These are phyloP conservation scores for Trachops cirrhosus DNA, from an alignment of 2,797 vertebrate genomes.

Conservation along the genomic window DNA sequence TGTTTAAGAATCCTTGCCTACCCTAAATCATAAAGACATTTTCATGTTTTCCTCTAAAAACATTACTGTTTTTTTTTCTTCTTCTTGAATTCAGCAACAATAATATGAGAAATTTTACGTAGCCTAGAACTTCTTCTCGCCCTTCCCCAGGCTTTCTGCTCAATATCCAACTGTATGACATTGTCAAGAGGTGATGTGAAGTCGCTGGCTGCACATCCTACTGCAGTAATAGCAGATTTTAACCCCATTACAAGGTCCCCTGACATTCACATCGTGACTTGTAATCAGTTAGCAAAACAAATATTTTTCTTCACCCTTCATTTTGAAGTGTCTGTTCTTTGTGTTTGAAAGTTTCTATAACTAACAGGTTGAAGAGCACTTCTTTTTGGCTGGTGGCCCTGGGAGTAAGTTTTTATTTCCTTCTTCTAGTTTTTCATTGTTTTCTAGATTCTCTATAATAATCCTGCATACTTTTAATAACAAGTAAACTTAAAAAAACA, in stretches of 20 bases:
- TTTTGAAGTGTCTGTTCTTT: slow-evolving; percentile 11
- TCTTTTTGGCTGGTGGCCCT: not conserved
- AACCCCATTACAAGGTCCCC: not conserved
- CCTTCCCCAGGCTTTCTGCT: not conserved
- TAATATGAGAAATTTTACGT: not conserved
- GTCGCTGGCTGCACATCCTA: not conserved
- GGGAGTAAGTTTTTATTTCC: not conserved
- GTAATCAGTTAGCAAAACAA: slow-evolving; percentile 54
- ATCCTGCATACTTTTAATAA: not conserved
- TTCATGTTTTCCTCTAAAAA: not conserved
- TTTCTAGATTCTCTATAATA: slow-evolving; percentile 17
- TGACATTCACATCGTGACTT: not conserved
- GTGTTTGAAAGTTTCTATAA: slow-evolving; percentile 54
- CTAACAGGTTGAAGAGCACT: slow-evolving; percentile 3
- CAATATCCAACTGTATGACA: not conserved
- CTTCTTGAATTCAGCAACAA: not conserved
- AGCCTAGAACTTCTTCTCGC: not conserved
- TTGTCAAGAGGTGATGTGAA: not conserved
- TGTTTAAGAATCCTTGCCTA: not conserved
- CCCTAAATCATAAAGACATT: not conserved
- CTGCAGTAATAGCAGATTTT: not conserved
- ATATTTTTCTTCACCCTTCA: slow-evolving; percentile 38
- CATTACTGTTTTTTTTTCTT: not conserved
- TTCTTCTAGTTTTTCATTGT: not conserved
- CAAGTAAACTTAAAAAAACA: not conserved